These are phyloP conservation scores for Syngnathus typhle DNA, from an alignment of 2,113 vertebrate species.

Conservation along the genomic window DNA sequence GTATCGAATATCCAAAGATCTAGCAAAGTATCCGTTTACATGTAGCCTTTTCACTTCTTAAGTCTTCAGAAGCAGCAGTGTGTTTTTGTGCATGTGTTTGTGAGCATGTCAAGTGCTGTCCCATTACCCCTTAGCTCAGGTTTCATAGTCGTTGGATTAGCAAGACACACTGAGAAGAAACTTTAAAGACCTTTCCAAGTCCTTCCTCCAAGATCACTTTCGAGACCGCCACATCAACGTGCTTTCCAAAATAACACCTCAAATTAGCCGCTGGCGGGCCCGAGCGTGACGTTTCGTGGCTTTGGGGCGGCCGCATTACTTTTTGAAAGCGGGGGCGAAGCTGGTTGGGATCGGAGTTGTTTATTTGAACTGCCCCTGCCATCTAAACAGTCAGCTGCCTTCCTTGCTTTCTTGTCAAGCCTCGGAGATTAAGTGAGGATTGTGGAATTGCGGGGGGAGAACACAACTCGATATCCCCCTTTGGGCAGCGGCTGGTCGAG, in stretches of 20 bases:
- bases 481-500: constrained; percentile 49
- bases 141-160: constrained; percentile 65
- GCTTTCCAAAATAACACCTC: constrained; percentile 58
- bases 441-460: constrained; percentile 49
- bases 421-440: constrained; percentile 55
- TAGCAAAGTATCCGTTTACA: constrained; percentile 48
- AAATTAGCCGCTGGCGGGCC: constrained; percentile 51
- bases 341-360: constrained; percentile 58
- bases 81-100: constrained; percentile 30
- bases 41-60: constrained; percentile 33
- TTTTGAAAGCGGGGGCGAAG: constrained; percentile 33
- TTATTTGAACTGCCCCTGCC: constrained; percentile 70
- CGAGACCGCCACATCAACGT: constrained; percentile 39
- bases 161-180: constrained; percentile 36
- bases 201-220: constrained; percentile 15
- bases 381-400: constrained; percentile 71
- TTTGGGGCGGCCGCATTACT: constrained; percentile 48
- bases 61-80: constrained; percentile 23
- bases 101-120: constrained; percentile 52
- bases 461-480: constrained; percentile 68
- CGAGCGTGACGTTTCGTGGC: constrained; percentile 44
- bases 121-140: constrained; percentile 57
- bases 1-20: constrained; percentile 44
- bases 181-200: constrained; percentile 38
- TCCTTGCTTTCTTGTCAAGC: constrained; percentile 61